phyloP scores from a whole-genome alignment of 2,797 vertebrate genomes.

The Toxotes lorentzi region DNA sequence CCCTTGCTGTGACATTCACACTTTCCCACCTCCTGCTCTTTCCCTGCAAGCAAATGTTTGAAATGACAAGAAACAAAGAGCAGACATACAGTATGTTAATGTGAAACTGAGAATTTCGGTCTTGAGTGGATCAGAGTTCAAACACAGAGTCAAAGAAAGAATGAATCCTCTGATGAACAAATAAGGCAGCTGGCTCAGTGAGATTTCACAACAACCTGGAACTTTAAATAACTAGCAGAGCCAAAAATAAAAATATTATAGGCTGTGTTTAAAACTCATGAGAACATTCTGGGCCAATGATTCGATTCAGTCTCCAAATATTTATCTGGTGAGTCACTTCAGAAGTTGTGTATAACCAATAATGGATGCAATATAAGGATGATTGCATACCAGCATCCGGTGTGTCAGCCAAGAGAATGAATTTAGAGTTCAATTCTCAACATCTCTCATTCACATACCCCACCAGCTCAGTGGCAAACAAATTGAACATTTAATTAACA shows the following conservation, averaged over 20 bases:
- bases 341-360: constrained; percentile 41
- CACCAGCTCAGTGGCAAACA: constrained; percentile 59
- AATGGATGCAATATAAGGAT: constrained; percentile 60
- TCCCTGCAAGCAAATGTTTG: constrained; percentile 55
- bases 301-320: constrained; percentile 61
- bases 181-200: constrained; percentile 32
- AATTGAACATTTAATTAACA: constrained; percentile 72
- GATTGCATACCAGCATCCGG: constrained; percentile 56
- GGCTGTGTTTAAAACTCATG: constrained; percentile 34
- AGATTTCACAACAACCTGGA: constrained; percentile 48
- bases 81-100: constrained; percentile 24
- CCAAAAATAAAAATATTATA: constrained; percentile 50
- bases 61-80: constrained; percentile 56
- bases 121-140: constrained; percentile 32
- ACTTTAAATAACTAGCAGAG: constrained; percentile 36
- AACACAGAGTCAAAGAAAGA: constrained; percentile 21
- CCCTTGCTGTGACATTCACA: constrained; percentile 75
- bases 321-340: constrained; percentile 56
- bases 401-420: constrained; percentile 57
- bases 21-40: constrained; percentile 41
- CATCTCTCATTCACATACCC: constrained; percentile 54
- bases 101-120: constrained; percentile 12
- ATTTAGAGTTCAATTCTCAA: constrained; percentile 65
- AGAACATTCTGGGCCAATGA: constrained; percentile 37
- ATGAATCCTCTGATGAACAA: constrained; percentile 27